Conservation (phyloP, 2,888 invertebrate genomes). For the Helicoverpa assulta region DNA sequence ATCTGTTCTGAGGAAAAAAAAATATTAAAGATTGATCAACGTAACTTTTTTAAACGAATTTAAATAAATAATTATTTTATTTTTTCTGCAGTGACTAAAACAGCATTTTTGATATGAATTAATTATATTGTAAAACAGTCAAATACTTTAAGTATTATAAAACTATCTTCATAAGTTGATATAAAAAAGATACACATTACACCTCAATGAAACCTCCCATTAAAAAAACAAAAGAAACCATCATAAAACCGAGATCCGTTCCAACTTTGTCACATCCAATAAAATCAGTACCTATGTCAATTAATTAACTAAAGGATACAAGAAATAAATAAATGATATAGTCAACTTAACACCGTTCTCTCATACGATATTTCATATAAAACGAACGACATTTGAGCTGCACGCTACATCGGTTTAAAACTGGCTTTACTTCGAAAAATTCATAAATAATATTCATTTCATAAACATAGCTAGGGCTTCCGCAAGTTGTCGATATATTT, state of each 20-base stretch:
- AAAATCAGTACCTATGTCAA: conserved; percentile 39
- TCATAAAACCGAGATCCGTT: conserved; percentile 4
- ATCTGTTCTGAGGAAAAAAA: not conserved
- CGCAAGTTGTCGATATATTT: conserved; percentile 22
- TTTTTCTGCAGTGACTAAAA: too few relatives aligned
- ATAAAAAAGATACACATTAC: too few relatives aligned
- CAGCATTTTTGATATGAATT: too few relatives aligned
- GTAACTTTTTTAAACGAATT: not conserved
- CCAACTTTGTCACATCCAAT: conserved; percentile 24
- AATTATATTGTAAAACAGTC: too few relatives aligned
- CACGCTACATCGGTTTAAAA: conserved; percentile 3
- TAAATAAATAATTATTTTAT: not conserved
- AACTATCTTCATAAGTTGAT: not conserved
- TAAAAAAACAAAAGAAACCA: not conserved
- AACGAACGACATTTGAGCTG: conserved; percentile 38
- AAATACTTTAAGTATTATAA: not conserved
- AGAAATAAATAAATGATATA: conserved; percentile 31
- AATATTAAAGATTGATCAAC: not conserved
- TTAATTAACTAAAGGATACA: conserved; percentile 39
- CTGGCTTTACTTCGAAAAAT: conserved; percentile 23
- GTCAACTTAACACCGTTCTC: conserved; percentile 41
- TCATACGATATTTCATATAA: conserved; percentile 35
- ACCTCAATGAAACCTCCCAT: not conserved
- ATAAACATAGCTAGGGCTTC: conserved; percentile 40
- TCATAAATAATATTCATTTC: conserved; percentile 40